phyloP scores from a whole-genome alignment of 1,140 invertebrate genomes.

The Pantala flavescens region DNA sequence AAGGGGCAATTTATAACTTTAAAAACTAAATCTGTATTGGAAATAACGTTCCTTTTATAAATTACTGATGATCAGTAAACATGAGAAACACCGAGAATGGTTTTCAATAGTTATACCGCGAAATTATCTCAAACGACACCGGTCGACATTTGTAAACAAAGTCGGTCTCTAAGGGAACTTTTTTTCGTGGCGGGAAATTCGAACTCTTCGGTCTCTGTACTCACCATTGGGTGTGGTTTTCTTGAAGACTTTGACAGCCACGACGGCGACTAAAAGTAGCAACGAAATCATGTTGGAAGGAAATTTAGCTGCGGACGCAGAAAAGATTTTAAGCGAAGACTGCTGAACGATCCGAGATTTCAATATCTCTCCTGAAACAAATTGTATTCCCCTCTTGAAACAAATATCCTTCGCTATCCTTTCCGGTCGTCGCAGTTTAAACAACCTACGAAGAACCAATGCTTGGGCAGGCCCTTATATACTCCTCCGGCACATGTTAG shows the following conservation, averaged over 20 bases:
- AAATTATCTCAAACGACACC: too few relatives aligned
- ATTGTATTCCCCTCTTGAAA: neutral
- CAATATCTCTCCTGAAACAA: neutral
- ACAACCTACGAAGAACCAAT: neutral
- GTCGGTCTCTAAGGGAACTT: too few relatives aligned
- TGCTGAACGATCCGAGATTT: neutral
- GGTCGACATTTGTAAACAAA: too few relatives aligned
- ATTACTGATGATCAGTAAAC: too few relatives aligned
- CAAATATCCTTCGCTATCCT: neutral
- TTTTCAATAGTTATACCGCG: too few relatives aligned
- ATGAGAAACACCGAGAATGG: too few relatives aligned
- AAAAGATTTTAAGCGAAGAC: neutral
- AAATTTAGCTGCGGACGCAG: neutral
- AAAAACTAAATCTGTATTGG: too few relatives aligned
- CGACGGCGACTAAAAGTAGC: conserved; percentile 50
- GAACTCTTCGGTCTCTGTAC: conserved; percentile 15
- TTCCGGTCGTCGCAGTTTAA: neutral
- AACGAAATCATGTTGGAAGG: conserved; percentile 50
- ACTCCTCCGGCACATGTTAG: neutral
- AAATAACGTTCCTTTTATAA: too few relatives aligned
- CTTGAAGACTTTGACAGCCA: conserved; percentile 83
- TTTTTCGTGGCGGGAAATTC: too few relatives aligned
- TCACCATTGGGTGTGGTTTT: conserved; percentile 81
- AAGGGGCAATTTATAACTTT: too few relatives aligned
- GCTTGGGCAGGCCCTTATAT: neutral